phyloP scores from a whole-genome alignment of 1,140 invertebrate genomes.

The Globodera ellingtonae region DNA sequence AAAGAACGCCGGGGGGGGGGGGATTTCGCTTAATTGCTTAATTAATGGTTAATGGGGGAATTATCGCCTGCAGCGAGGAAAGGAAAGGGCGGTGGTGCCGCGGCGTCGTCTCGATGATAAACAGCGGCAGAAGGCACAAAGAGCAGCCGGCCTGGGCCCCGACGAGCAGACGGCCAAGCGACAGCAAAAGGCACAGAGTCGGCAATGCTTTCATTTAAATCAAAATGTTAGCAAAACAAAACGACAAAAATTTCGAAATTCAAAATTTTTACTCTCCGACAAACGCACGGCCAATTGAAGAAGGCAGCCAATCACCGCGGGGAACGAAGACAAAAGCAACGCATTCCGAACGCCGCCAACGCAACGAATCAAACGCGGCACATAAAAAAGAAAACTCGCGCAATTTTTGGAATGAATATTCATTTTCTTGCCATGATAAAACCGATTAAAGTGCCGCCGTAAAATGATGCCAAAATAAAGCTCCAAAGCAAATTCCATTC shows the following conservation, averaged over 20 bases:
- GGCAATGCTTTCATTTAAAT: conserved; percentile 2
- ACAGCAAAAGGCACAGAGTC: conserved; percentile 26
- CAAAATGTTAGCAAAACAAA: neutral
- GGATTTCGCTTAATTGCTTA: neutral
- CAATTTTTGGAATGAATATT: too few species aligned
- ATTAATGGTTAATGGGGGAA: conserved; percentile 25
- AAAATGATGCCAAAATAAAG: conserved; percentile 35
- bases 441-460: conserved; percentile 37
- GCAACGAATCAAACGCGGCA: conserved; percentile 29
- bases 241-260: neutral
- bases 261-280: conserved; percentile 7
- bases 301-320: conserved; percentile 35
- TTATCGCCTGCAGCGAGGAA: conserved; percentile 38
- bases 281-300: conserved; percentile 34
- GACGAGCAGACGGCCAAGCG: conserved; percentile 34
- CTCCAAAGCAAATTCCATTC: conserved; percentile 36
- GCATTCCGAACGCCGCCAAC: conserved; percentile 33
- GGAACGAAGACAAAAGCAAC: conserved; percentile 28
- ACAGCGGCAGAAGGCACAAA: conserved; percentile 36
- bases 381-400: conserved; percentile 1
- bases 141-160: conserved; percentile 43
- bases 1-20: conserved; percentile 11
- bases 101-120: conserved; percentile 40
- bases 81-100: conserved; percentile 34
- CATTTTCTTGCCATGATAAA: conserved; percentile 31